Conservation (phyloP, 1,140 invertebrate species). For the Proales similis region DNA sequence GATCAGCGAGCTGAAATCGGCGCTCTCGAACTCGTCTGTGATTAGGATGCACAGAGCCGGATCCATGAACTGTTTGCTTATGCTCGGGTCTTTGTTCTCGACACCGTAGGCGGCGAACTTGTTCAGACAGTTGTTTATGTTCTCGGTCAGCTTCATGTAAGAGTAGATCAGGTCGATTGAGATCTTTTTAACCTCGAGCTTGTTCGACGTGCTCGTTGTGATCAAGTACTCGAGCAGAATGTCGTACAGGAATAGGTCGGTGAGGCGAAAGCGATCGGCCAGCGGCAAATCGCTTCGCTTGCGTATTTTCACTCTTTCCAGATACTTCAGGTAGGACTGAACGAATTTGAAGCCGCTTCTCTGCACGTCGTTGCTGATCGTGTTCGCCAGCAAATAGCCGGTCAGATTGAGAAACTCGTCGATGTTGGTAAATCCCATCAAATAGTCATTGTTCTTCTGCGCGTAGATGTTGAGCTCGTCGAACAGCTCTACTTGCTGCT, state of each 20-base stretch:
- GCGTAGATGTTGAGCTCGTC: slow-evolving; percentile 23
- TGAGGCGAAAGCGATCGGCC: slow-evolving; percentile 21
- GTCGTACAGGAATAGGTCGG: not conserved
- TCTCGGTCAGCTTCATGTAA: slow-evolving; percentile 32
- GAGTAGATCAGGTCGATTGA: slow-evolving; percentile 36
- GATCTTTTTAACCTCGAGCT: slow-evolving; percentile 10
- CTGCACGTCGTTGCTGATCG: slow-evolving; percentile 35
- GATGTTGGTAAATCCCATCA: slow-evolving; percentile 17
- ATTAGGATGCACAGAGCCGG: slow-evolving; percentile 49
- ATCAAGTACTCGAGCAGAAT: slow-evolving; percentile 10
- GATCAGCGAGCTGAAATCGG: slow-evolving; percentile 47
- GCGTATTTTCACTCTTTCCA: slow-evolving; percentile 16
- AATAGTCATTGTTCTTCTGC: not conserved
- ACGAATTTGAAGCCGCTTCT: slow-evolving; percentile 25
- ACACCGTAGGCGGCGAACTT: slow-evolving; percentile 22
- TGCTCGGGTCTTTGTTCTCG: slow-evolving; percentile 10
- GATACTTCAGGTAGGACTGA: slow-evolving; percentile 28
- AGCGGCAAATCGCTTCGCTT: not conserved
- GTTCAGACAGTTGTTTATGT: slow-evolving; percentile 22
- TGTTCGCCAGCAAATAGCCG: slow-evolving; percentile 5
- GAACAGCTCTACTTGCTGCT: slow-evolving; percentile 26
- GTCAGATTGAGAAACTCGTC: slow-evolving; percentile 7
- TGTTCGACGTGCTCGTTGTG: not conserved
- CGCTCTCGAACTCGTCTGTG: slow-evolving; percentile 47
- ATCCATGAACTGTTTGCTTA: slow-evolving; percentile 27